Base-by-base conservation (phyloP, 2,888 invertebrate species). In the Conomelus anceps region DNA sequence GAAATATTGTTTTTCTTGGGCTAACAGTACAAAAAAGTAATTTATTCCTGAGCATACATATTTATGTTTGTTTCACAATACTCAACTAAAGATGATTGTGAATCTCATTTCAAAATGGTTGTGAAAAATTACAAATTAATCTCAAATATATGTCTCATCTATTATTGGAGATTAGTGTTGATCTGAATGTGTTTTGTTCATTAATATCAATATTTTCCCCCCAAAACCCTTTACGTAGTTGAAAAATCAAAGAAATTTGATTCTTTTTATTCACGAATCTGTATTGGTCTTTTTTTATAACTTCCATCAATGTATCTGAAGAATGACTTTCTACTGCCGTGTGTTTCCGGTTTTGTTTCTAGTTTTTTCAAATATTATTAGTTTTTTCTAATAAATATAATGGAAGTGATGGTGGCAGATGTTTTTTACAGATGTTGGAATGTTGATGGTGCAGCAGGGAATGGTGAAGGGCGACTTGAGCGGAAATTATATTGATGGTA, bases 401-500 rank as follows among this genome's bases (percentile, higher is more conserved):
- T 86, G 86, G 86, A 86, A 86, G 86, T 86, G 86, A 86, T 86
- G 86, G 86, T 86, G 86, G 88, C 88, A 88, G 89, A 89, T 90
- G 90, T 89, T 91, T 96, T 96, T 96, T 96, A 93, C 97, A 97
- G 97, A 97, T 97, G 97, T 98, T 95, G 97, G 97, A 95, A 97
- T 97, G 97, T 97, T 98, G 96, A 97, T 98, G 97, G 97, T 97
- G 97, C 97, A 97, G 96, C 96, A 97, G 94, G 97, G 97, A 95
- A 97, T 98, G 97, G 97, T 97, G 96, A 97, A 97, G 96, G 97
- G 88, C 22, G 87, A 91, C 91, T 91, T 91, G 89, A 91, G 96
- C 95, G 95, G 95, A 94, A 94, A 90, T 95, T 91, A 91, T 91
- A 91, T 91, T 85, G 91, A 91, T 90, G 91, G 91, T 91, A 91